Evolutionary conservation across 1,140 invertebrate species (phyloP).

Genomic region (Probaryconus sp.): DNA sequence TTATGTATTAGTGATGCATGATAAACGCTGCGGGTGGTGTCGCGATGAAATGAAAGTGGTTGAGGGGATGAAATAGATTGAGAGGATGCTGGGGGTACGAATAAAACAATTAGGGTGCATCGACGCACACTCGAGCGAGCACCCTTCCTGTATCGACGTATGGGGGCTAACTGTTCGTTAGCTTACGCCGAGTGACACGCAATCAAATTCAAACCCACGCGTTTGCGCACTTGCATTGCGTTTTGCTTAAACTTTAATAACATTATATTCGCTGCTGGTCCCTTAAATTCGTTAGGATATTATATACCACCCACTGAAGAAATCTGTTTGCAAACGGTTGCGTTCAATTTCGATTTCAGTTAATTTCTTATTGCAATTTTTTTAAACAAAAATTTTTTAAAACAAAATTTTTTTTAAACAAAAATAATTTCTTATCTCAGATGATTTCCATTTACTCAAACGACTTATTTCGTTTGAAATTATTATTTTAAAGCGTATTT

Average conservation of each 20-base stretch:
- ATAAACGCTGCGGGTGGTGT: slow-evolving; percentile 77
- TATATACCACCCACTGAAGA: no score
- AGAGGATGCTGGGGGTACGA: slow-evolving; percentile 71
- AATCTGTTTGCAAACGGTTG: no score
- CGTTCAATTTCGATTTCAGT: no score
- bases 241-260: slow-evolving; percentile 55
- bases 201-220: slow-evolving; percentile 63
- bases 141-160: slow-evolving; percentile 68
- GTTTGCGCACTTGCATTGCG: slow-evolving; percentile 55
- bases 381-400: no score
- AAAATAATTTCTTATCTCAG: no score
- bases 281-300: slow-evolving; percentile 39
- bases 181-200: slow-evolving; percentile 57
- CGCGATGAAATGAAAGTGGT: slow-evolving; percentile 75
- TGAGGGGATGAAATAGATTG: slow-evolving; percentile 75
- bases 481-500: no score
- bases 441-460: no score
- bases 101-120: slow-evolving; percentile 77
- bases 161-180: slow-evolving; percentile 64
- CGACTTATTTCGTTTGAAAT: no score
- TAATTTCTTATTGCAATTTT: no score
- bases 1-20: slow-evolving; percentile 76
- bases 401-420: no score
- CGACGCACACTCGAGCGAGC: slow-evolving; percentile 75
- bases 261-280: slow-evolving; percentile 27